Conservation (phyloP, 92 coral and sea anemone species). For the Bergia puertoricense region DNA sequence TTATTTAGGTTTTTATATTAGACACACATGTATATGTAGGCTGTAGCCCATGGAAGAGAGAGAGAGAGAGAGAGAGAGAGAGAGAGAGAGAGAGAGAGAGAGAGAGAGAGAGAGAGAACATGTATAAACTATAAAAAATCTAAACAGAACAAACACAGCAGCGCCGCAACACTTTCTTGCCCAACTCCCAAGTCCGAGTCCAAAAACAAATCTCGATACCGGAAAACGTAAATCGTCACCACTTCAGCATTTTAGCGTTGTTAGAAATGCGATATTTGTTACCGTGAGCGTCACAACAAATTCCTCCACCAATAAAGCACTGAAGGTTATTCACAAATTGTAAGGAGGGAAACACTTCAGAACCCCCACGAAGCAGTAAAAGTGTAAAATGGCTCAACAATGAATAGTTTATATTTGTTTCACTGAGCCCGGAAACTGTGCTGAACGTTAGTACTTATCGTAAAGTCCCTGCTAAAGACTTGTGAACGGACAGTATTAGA, state of each 20-base stretch:
- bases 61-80: too few relatives aligned
- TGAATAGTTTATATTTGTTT: slow-evolving; percentile 18
- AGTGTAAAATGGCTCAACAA: slow-evolving; percentile 29
- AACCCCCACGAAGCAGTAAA: slow-evolving; percentile 45
- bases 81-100: too few relatives aligned
- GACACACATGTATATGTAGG: too few relatives aligned
- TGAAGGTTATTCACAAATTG: slow-evolving; percentile 17
- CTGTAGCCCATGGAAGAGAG: too few relatives aligned
- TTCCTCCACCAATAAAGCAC: not conserved
- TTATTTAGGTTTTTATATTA: too few relatives aligned
- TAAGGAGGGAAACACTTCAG: not conserved
- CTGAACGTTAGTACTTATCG: slow-evolving; percentile 37
- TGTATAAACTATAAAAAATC: too few relatives aligned
- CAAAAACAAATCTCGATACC: not conserved
- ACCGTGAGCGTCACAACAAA: not conserved
- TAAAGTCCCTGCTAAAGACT: slow-evolving; percentile 40
- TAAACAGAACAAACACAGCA: too few relatives aligned
- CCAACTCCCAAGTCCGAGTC: too few relatives aligned
- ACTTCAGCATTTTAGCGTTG: slow-evolving; percentile 41
- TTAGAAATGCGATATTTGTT: slow-evolving; percentile 29
- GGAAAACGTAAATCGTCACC: slow-evolving; percentile 28
- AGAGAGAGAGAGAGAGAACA: too few relatives aligned
- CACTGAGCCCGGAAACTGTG: slow-evolving; percentile 39
- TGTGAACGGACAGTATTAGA: slow-evolving; percentile 13
- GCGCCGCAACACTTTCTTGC: not conserved